Conservation (phyloP, 1,140 invertebrate genomes). For the Drosophila truncata region DNA sequence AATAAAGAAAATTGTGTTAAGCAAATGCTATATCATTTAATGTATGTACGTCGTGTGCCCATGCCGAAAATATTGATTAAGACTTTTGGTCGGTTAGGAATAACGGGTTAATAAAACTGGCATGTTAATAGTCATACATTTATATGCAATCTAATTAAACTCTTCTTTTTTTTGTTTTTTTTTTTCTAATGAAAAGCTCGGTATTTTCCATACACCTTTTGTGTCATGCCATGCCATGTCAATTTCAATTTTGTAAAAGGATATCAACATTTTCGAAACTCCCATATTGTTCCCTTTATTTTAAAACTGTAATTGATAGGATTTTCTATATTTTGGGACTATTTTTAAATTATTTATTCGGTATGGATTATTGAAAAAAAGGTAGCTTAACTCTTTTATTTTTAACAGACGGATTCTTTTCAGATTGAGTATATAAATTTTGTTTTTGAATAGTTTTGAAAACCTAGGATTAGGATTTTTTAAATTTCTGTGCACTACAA, state of each 20-base stretch:
- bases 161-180: neutral
- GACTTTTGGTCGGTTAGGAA: conserved; percentile 29
- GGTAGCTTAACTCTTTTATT: too few relatives aligned
- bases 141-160: conserved; percentile 29
- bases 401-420: neutral
- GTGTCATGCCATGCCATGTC: neutral
- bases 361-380: too few relatives aligned
- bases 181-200: conserved; percentile 4
- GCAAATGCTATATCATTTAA: conserved; percentile 50
- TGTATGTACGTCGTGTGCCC: conserved; percentile 36
- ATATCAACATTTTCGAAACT: neutral
- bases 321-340: neutral
- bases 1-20: conserved; percentile 66
- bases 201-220: neutral
- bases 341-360: neutral
- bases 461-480: neutral
- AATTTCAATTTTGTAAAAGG: neutral
- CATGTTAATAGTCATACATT: conserved; percentile 45
- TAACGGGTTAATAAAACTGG: conserved; percentile 43
- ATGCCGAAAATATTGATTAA: conserved; percentile 37
- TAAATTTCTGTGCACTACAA: neutral
- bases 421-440: neutral
- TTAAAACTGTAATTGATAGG: neutral
- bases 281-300: neutral
- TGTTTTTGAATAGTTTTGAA: neutral